Evolutionary conservation across 2,888 invertebrate genomes (phyloP).

Genomic region (Acleris literana): DNA sequence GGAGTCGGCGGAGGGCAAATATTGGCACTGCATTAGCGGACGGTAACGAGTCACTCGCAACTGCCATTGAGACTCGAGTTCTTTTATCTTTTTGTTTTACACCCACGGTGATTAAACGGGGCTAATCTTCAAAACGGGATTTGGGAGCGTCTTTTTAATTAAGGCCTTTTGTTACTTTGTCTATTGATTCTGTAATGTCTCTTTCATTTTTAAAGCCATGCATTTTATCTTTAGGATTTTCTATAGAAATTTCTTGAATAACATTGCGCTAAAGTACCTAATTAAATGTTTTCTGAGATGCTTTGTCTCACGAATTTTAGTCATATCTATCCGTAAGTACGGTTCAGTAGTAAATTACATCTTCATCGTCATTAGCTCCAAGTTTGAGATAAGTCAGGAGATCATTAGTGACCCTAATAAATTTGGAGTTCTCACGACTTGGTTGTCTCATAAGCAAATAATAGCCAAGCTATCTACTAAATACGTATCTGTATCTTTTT

Average conservation of each 20-base stretch:
- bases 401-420: slow-evolving; percentile 34
- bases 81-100: slow-evolving; percentile 29
- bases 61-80: slow-evolving; percentile 38
- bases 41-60: slow-evolving; percentile 66
- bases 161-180: neutral
- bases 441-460: slow-evolving; percentile 25
- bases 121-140: slow-evolving; percentile 11
- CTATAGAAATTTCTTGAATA: neutral
- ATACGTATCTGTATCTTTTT: no score
- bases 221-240: neutral
- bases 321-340: slow-evolving; percentile 13
- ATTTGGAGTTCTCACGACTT: slow-evolving; percentile 31
- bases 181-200: neutral
- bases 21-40: slow-evolving; percentile 74
- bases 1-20: slow-evolving; percentile 66
- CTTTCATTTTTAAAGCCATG: neutral
- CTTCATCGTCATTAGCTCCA: slow-evolving; percentile 26
- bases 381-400: slow-evolving; percentile 27
- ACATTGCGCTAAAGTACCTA: no score
- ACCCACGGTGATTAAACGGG: slow-evolving; percentile 29
- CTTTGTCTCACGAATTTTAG: neutral
- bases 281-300: slow-evolving; percentile 1
- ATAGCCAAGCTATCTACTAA: slow-evolving; percentile 7
- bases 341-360: slow-evolving; percentile 21
- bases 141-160: slow-evolving; percentile 8